phyloP scores from a whole-genome alignment of 2,797 vertebrate species.

The Todus mexicanus region DNA sequence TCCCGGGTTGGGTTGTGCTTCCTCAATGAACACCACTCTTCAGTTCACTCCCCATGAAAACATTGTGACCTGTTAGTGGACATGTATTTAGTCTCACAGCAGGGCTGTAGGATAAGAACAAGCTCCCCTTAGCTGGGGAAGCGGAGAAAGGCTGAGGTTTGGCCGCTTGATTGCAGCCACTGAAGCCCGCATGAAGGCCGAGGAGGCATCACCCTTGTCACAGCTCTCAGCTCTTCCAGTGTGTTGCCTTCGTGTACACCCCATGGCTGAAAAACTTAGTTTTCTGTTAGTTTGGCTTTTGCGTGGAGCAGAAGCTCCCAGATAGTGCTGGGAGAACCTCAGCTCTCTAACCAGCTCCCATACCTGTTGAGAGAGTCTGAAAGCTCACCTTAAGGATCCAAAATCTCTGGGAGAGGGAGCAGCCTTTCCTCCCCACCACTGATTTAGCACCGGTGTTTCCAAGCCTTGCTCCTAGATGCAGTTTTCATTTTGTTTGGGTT shows the following conservation, averaged over 20 bases:
- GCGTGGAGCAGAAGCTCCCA: background rate
- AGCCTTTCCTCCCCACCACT: background rate
- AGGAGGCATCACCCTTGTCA: background rate
- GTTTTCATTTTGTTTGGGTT: too few relatives aligned
- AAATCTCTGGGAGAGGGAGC: fast-evolving
- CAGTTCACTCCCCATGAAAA: background rate
- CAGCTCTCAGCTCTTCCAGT: background rate
- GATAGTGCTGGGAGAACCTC: fast-evolving
- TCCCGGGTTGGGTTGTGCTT: background rate
- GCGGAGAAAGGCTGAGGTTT: background rate
- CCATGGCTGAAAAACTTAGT: background rate
- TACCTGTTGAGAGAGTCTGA: background rate
- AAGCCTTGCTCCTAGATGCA: background rate
- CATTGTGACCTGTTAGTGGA: fast-evolving
- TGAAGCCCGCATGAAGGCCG: fast-evolving
- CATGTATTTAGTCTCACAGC: background rate
- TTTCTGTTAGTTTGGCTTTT: background rate
- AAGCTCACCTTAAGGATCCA: too few relatives aligned
- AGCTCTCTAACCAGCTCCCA: background rate
- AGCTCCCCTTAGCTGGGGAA: background rate
- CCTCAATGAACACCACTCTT: background rate
- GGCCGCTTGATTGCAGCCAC: background rate
- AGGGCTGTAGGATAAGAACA: too few relatives aligned
- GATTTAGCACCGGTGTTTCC: fast-evolving
- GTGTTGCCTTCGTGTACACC: too few relatives aligned